Conservation (phyloP, 2,113 vertebrate genomes). For the Strix aluco region DNA sequence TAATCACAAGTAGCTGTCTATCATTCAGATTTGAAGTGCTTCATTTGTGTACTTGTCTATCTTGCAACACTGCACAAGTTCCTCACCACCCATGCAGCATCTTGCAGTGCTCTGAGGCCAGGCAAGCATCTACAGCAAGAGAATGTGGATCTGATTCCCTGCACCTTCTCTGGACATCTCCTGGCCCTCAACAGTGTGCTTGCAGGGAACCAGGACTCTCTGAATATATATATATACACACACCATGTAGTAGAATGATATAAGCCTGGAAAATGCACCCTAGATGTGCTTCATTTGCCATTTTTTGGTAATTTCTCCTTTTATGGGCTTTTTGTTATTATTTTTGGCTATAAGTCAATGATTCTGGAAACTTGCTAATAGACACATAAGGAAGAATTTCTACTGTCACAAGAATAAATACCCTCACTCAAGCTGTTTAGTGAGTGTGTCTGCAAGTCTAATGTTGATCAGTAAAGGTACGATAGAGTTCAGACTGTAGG, state of each 20-base stretch:
- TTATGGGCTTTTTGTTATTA: background rate
- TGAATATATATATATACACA: fast-evolving
- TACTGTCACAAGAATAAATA: background rate
- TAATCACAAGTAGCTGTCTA: background rate
- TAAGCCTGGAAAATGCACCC: background rate
- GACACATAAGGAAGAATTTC: background rate
- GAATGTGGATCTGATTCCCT: background rate
- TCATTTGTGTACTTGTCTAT: background rate
- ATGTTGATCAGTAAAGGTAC: background rate
- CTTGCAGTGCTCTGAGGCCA: background rate
- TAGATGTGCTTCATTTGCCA: background rate
- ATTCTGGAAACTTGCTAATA: background rate
- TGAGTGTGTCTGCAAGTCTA: background rate
- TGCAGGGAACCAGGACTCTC: background rate
- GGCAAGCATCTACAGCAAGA: background rate
- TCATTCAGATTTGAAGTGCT: background rate
- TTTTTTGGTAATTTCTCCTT: background rate
- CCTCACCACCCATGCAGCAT: fast-evolving
- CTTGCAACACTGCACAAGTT: background rate
- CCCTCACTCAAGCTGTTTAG: background rate
- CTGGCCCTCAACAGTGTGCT: background rate
- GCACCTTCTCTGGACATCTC: background rate
- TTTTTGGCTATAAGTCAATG: background rate
- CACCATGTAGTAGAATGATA: background rate
- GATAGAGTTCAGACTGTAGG: background rate